Base-by-base conservation (phyloP, 2,888 invertebrate species). In the Polylopha cassiicola region DNA sequence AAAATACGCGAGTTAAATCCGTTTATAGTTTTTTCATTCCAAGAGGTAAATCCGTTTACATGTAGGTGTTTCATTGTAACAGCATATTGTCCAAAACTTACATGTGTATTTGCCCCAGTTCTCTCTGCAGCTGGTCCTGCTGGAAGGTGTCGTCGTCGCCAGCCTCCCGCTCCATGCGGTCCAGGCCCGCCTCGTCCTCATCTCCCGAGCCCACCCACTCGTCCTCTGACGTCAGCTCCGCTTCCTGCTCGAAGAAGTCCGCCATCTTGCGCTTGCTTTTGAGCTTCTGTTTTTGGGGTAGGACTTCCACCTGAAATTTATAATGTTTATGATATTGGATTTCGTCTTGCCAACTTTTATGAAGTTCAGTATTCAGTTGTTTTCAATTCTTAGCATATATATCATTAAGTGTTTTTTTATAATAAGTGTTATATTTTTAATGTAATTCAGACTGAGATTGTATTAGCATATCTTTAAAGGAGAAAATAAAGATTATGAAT, bases 191-290 rank as follows among this genome's bases (percentile, higher is more conserved):
- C 73, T 95, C 95, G 69, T 96, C 95, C 73, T 94, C 97, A 61
- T 96, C 96, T 0, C 90, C 95, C 27, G 95, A 95, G 0, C 91
- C 95, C 1, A 65, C 65, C 90, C 92, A 94, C 51, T 96, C 96
- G 2, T 94, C 95, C 61, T 96, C 97, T 0, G 95, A 95, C 0
- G 81, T 81, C 17, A 98, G 74, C 61, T 97, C 97, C 0, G 97
- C 97, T 76, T 98, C 97, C 21, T 91, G 88, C 51, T 98, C 97
- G 36, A 97, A 87, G 81, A 95, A 98, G 32, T 93, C 92, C 1
- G 85, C 73, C 0, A 87, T 86, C 31, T 88, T 88, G 27, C 84
- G 80, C 44, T 80, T 86, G 48, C 73, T 75, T 45, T 76, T 77
- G 1, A 50, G 48, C 16, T 63, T 68, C 7, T 58, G 51, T 1